phyloP scores from a whole-genome alignment of 2,113 vertebrate genomes.

The Martes martes region DNA sequence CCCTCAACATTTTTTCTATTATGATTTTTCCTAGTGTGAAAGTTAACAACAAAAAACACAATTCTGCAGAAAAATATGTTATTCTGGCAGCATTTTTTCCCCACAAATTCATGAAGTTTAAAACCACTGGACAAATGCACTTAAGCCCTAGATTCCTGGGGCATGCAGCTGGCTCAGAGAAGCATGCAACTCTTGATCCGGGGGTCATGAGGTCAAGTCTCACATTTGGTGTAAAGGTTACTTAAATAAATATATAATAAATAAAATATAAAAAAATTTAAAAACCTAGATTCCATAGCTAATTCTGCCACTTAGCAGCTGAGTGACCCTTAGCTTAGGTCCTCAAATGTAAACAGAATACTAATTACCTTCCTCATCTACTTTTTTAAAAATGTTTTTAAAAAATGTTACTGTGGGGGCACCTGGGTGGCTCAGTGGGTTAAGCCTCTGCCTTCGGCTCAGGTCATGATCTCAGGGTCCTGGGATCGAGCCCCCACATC shows the following conservation, averaged over 20 bases:
- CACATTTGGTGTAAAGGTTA: neutral
- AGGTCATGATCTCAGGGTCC: too few relatives aligned
- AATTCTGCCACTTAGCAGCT: neutral
- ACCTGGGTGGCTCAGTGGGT: too few relatives aligned
- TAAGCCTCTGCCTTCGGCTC: too few relatives aligned
- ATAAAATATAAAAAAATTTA: neutral
- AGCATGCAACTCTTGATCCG: neutral
- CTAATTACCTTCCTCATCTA: neutral
- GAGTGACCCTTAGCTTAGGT: neutral
- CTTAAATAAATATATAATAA: neutral
- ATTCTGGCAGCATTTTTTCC: neutral
- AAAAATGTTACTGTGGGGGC: neutral
- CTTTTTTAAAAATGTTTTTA: neutral
- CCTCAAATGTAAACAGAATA: slow-evolving; percentile 7
- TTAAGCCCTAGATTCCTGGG: neutral
- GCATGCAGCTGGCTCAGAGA: neutral
- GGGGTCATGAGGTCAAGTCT: neutral
- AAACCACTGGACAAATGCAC: neutral
- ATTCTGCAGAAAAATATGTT: neutral
- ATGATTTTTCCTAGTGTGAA: neutral
- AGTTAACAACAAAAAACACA: neutral
- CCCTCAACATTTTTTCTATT: neutral
- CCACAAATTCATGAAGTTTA: neutral
- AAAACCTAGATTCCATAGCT: neutral
- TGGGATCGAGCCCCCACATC: too few relatives aligned